These are phyloP conservation scores for Dryococelus australis DNA, from an alignment of 2,888 invertebrate genomes.

Conservation along the genomic window DNA sequence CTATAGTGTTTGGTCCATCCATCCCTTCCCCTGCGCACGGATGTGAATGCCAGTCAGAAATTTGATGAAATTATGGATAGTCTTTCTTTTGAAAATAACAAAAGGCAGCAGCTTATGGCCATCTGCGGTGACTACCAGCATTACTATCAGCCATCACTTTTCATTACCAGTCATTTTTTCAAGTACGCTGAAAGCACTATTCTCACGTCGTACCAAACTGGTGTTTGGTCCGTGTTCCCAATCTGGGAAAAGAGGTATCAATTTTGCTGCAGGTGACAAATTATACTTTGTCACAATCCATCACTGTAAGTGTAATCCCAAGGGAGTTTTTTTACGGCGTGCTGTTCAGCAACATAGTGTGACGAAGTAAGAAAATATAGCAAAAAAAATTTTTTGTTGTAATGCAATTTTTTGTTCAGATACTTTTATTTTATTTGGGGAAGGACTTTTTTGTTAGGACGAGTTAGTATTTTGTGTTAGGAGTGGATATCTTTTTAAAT, in stretches of 20 bases:
- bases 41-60: background rate
- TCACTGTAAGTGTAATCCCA: too few relatives aligned
- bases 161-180: background rate
- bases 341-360: too few relatives aligned
- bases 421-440: too few relatives aligned
- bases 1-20: background rate
- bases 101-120: background rate
- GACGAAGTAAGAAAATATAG: too few relatives aligned
- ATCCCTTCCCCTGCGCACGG: background rate
- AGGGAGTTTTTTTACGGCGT: too few relatives aligned
- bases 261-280: background rate
- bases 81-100: conserved; percentile 13
- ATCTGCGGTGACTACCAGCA: conserved; percentile 3
- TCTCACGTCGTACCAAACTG: background rate
- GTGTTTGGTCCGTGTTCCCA: background rate
- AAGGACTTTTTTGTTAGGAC: too few relatives aligned
- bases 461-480: too few relatives aligned
- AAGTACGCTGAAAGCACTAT: too few relatives aligned
- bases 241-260: background rate
- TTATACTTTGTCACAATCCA: background rate
- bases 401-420: too few relatives aligned
- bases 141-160: background rate
- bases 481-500: too few relatives aligned
- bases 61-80: background rate
- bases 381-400: too few relatives aligned